Evolutionary conservation across 92 coral and sea anemone species (phyloP).

Genomic region (Umimayanthus chanpuru): DNA sequence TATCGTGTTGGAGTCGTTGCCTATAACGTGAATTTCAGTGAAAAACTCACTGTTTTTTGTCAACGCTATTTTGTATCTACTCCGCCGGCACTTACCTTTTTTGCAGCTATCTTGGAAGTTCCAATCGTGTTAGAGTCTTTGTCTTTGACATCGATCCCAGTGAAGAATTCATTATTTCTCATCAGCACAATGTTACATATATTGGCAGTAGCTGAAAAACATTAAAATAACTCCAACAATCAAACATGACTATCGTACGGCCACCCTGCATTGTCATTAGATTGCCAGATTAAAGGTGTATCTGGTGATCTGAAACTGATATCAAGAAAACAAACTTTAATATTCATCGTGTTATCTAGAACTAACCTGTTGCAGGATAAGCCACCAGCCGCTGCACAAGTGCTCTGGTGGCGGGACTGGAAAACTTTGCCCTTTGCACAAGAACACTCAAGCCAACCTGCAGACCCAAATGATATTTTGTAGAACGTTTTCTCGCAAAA

Average conservation of each 20-base stretch:
- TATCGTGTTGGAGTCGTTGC: slow-evolving; percentile 65
- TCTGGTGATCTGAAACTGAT: too few species aligned
- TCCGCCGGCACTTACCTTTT: slow-evolving; percentile 61
- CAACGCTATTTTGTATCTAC: slow-evolving; percentile 54
- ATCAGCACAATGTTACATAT: slow-evolving; percentile 89
- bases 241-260: background rate
- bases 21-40: slow-evolving; percentile 88
- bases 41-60: slow-evolving; percentile 93
- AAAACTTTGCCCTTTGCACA: slow-evolving; percentile 76
- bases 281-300: too few species aligned
- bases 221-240: background rate
- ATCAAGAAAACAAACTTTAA: background rate
- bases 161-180: slow-evolving; percentile 93
- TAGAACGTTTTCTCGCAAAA: too few species aligned
- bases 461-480: background rate
- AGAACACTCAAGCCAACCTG: slow-evolving; percentile 85
- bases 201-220: slow-evolving; percentile 85
- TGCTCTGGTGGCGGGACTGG: slow-evolving; percentile 72
- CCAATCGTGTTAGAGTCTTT: slow-evolving; percentile 76
- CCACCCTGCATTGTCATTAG: background rate
- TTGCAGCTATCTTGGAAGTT: slow-evolving; percentile 89
- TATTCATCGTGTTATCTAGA: background rate
- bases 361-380: slow-evolving; percentile 95
- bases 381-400: slow-evolving; percentile 89
- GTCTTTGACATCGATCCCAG: slow-evolving; percentile 94